phyloP scores from a whole-genome alignment of 2,888 invertebrate species.

The Plebejus melissa region DNA sequence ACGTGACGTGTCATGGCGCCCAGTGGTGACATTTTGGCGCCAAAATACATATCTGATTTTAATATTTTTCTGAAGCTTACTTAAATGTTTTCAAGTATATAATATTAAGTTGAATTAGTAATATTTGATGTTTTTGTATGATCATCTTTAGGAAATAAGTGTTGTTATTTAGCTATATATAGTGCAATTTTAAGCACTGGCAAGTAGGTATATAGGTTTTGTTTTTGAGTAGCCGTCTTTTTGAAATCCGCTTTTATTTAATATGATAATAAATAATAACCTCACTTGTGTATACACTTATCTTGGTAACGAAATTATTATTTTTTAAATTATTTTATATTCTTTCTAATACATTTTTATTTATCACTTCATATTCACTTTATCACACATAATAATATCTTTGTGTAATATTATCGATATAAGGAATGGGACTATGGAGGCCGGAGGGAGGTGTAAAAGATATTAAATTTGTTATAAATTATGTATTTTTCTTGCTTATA shows the following conservation, averaged over 20 bases:
- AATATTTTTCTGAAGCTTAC: neutral
- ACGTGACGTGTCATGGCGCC: constrained; percentile 37
- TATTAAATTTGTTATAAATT: neutral
- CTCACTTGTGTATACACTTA: too few species aligned
- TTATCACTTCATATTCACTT: too few species aligned
- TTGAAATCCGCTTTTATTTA: too few species aligned
- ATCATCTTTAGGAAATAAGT: neutral
- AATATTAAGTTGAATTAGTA: neutral
- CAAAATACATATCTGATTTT: neutral
- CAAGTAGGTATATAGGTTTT: neutral
- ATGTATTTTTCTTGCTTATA: neutral
- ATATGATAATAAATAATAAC: too few species aligned
- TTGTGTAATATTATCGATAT: too few species aligned
- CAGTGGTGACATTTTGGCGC: constrained; percentile 1
- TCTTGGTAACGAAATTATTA: too few species aligned
- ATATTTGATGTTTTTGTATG: neutral
- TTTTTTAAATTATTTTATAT: too few species aligned
- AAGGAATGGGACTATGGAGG: too few species aligned
- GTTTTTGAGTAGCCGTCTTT: too few species aligned
- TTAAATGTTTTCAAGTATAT: too few species aligned
- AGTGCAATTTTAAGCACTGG: neutral
- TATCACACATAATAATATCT: too few species aligned
- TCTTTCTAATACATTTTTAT: too few species aligned
- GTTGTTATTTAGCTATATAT: neutral
- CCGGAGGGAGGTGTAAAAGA: neutral